Evolutionary conservation across 2,113 vertebrate species (phyloP).

Genomic region (Sceloporus undulatus): DNA sequence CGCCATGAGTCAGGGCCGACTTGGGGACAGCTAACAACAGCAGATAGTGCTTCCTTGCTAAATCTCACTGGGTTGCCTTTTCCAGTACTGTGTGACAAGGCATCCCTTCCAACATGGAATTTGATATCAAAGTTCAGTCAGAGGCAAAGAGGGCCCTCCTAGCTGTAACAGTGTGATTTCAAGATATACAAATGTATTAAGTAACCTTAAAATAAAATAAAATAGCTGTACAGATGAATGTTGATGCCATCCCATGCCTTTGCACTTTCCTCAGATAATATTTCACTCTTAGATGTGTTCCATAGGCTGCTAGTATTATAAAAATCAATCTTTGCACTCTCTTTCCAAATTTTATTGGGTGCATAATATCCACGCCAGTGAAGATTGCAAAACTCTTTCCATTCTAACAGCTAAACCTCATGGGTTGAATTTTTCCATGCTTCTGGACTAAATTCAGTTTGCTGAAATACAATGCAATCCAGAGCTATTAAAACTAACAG

Average conservation of each 20-base stretch:
- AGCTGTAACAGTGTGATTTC: too few relatives aligned
- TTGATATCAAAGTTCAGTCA: too few relatives aligned
- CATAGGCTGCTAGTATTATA: constrained; percentile 11
- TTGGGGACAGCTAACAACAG: too few relatives aligned
- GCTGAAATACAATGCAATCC: constrained; percentile 29
- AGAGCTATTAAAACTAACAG: constrained; percentile 26
- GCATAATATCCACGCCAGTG: constrained; percentile 36
- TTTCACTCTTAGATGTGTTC: not conserved
- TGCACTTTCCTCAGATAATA: not conserved
- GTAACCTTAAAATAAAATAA: not conserved
- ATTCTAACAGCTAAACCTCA: constrained; percentile 35
- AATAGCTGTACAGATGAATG: too few relatives aligned
- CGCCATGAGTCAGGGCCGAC: too few relatives aligned
- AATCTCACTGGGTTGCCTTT: too few relatives aligned
- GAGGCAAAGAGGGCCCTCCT: too few relatives aligned
- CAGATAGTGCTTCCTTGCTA: too few relatives aligned
- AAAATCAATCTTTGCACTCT: constrained; percentile 13
- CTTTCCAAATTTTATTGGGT: not conserved
- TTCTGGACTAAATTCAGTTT: constrained; percentile 48
- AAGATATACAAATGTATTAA: constrained; percentile 11
- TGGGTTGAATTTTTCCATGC: constrained; percentile 45
- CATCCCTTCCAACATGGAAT: too few relatives aligned
- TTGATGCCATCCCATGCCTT: not conserved
- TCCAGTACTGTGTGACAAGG: too few relatives aligned
- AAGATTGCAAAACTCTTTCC: constrained; percentile 46